Evolutionary conservation across 2,888 invertebrate genomes (phyloP).

Genomic region (Leucophenga maculata): DNA sequence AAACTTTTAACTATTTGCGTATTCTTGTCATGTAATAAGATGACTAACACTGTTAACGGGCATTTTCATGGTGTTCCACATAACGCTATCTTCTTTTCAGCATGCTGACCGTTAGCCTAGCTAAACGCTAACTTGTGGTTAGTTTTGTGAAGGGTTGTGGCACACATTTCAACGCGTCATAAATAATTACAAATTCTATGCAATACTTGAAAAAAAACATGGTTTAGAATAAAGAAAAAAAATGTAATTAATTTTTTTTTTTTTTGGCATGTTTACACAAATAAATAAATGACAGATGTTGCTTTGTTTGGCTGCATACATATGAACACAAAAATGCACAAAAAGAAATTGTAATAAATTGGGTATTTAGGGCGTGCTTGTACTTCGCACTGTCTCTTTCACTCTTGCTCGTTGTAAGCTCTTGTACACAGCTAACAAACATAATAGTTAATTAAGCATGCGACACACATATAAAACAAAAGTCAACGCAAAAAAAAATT

Average conservation of each 20-base stretch:
- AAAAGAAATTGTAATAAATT: too few species aligned
- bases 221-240: not conserved
- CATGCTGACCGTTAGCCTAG: not conserved
- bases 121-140: not conserved
- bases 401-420: too few species aligned
- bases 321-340: not conserved
- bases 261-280: conserved; percentile 12
- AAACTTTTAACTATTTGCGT: not conserved
- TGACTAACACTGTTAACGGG: conserved; percentile 13
- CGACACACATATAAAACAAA: conserved; percentile 18
- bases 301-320: conserved; percentile 11
- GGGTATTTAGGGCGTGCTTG: too few species aligned
- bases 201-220: not conserved
- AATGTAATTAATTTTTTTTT: conserved; percentile 9
- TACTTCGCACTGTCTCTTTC: too few species aligned
- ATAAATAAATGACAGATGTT: conserved; percentile 16
- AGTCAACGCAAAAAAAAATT: not conserved
- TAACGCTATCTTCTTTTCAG: not conserved
- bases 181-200: conserved; percentile 11
- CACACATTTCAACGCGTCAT: not conserved
- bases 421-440: conserved; percentile 10
- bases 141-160: not conserved
- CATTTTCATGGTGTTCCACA: not conserved
- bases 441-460: conserved; percentile 38
- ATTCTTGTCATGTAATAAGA: not conserved